Evolutionary conservation across 1,140 invertebrate genomes (phyloP).

Genomic region (Diploscapter pachys): DNA sequence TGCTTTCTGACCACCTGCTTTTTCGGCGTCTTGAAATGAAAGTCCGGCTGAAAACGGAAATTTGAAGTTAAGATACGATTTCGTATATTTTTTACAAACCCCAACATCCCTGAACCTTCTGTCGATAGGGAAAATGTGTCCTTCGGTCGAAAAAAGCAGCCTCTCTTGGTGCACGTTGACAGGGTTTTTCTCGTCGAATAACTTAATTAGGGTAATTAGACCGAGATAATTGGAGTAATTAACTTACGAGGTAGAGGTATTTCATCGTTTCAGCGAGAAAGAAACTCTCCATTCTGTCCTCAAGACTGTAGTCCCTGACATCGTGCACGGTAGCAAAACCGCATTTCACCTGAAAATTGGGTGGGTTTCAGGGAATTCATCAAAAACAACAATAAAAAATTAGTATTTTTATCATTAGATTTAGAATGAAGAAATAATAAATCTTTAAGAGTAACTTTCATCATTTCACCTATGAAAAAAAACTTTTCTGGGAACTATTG

Average conservation of each 20-base stretch:
- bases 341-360: conserved; percentile 60
- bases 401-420: neutral
- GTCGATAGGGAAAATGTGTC: conserved; percentile 68
- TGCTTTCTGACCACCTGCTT: too few relatives aligned
- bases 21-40: too few relatives aligned
- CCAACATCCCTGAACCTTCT: conserved; percentile 59
- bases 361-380: neutral
- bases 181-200: conserved; percentile 71
- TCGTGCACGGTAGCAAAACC: conserved; percentile 73
- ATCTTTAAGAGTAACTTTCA: too few relatives aligned
- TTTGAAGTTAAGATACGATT: too few relatives aligned
- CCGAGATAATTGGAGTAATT: neutral
- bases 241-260: conserved; percentile 78
- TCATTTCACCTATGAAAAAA: too few relatives aligned
- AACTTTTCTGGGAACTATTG: too few relatives aligned
- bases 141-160: conserved; percentile 71
- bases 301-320: conserved; percentile 84
- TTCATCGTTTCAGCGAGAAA: conserved; percentile 97
- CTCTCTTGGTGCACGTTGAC: conserved; percentile 66
- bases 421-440: too few relatives aligned
- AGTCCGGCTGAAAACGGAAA: too few relatives aligned
- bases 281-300: conserved; percentile 98
- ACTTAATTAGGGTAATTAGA: conserved; percentile 60
- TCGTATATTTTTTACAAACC: too few relatives aligned
- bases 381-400: neutral